Base-by-base conservation (phyloP, 2,888 invertebrate genomes). In the Hesperia comma region DNA sequence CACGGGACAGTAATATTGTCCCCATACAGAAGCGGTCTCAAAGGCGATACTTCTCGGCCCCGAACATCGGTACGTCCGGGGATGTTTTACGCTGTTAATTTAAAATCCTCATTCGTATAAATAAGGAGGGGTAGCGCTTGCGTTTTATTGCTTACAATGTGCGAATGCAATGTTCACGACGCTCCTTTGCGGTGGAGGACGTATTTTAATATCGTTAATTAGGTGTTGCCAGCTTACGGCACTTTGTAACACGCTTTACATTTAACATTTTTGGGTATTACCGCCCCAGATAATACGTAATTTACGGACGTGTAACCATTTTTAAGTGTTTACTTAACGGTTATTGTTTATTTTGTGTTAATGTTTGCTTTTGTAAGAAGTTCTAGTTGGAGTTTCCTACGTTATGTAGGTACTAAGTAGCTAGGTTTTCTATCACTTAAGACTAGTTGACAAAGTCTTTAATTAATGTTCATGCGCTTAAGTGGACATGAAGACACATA, bases 151-250 rank as follows among this genome's bases (percentile, higher is more conserved):
- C 87, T 85, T 82, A 87, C 87, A 86, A 86, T 81, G 90, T 89
- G 90, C 90, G 89, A 90, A 90, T 86, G 88, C 87, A 87, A 84
- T 85, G 88, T 84, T 84, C 80, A 84, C 79, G 88, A 85, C 81
- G 88, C 82, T 84, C 82, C 84, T 89, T 84, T 90, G 92, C 85
- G 92, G 92, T 80, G 74, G 80, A 73, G 80, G 81, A 86, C 85
- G 89, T 89, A 88, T 90, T 92, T 92, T 90, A 90, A 92, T 90
- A 91, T 90, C 90, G 90, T 91, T 92, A 92, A 92, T 92, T 92
- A 91, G 90, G 90, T 90, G 90, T 85, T 85, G 84, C 85, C 80
- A 80, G 83, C 84, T 84, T 83, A 81, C 77, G 73, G 76, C 70
- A 69, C 69, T 70, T 71, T 61, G 71, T 68, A 69, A 68, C 70